Evolutionary conservation across 2,797 vertebrate genomes (phyloP).

Genomic region (Anguilla megastoma): DNA sequence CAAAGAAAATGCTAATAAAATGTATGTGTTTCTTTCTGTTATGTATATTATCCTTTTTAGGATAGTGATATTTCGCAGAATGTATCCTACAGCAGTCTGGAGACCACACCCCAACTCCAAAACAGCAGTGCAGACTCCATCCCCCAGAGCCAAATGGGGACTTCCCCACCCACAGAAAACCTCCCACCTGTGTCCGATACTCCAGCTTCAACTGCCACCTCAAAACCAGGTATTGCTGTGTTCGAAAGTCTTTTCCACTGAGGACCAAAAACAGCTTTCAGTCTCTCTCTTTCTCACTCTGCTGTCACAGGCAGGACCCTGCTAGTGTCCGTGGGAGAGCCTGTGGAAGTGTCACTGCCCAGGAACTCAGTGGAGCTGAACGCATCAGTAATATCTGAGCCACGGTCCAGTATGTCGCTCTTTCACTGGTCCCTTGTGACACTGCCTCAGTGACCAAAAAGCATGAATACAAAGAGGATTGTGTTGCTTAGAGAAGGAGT

Average conservation of each 20-base stretch:
- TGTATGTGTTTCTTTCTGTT: background rate
- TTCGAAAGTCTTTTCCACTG: background rate
- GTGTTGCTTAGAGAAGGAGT: background rate
- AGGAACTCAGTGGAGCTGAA: slow-evolving; percentile 63
- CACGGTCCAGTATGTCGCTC: slow-evolving; percentile 63
- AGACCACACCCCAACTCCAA: slow-evolving; percentile 44
- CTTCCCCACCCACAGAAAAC: slow-evolving; percentile 31
- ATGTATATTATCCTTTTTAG: slow-evolving; percentile 54
- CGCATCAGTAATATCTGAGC: slow-evolving; percentile 62
- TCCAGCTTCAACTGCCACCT: slow-evolving; percentile 27
- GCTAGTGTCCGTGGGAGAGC: slow-evolving; percentile 66
- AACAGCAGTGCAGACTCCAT: slow-evolving; percentile 48
- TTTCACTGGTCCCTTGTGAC: background rate
- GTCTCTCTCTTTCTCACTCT: background rate
- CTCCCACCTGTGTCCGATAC: slow-evolving; percentile 29
- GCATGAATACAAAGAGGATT: background rate
- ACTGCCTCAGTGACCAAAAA: background rate
- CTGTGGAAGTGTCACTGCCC: slow-evolving; percentile 64
- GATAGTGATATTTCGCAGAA: slow-evolving; percentile 55
- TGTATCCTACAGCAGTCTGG: slow-evolving; percentile 49
- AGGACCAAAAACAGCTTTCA: background rate
- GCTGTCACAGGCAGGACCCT: slow-evolving; percentile 64
- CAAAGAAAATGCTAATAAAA: background rate
- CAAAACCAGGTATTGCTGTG: slow-evolving; percentile 53
- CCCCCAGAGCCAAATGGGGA: slow-evolving; percentile 35